These are phyloP conservation scores for Penaeus vannamei DNA, from an alignment of 1,140 invertebrate species.

Conservation along the genomic window DNA sequence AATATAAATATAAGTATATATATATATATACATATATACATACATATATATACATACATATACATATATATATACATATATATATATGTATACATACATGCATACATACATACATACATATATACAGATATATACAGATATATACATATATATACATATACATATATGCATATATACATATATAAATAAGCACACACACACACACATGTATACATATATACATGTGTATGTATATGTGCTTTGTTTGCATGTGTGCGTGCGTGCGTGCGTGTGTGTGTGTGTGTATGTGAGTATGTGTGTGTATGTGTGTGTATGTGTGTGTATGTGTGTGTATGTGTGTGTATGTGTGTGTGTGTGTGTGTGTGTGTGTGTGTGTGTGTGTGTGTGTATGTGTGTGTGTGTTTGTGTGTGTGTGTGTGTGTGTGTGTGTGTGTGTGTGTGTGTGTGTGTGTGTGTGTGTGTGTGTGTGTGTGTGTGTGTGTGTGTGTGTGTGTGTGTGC, in stretches of 20 bases:
- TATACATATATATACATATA: neutral
- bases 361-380: too few species aligned
- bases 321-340: too few species aligned
- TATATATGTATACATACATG: neutral
- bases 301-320: too few species aligned
- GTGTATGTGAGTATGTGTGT: neutral
- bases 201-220: neutral
- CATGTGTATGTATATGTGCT: neutral
- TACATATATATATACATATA: neutral
- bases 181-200: constrained; percentile 3
- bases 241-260: neutral
- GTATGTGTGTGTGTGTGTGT: too few species aligned
- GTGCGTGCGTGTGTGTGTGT: neutral
- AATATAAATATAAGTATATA: neutral
- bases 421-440: too few species aligned
- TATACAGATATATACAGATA: neutral
- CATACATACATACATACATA: constrained; percentile 4
- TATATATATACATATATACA: neutral
- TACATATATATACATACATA: neutral
- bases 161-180: constrained; percentile 9
- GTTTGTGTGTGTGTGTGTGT: too few species aligned
- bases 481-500: too few species aligned
- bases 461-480: too few species aligned
- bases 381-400: too few species aligned
- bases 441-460: too few species aligned